Percentiles rank a stretch among this genome's conserved stretches.
phyloP scores from a whole-genome alignment of 1,140 invertebrate genomes.

The Schlechtendalia chinensis region DNA sequence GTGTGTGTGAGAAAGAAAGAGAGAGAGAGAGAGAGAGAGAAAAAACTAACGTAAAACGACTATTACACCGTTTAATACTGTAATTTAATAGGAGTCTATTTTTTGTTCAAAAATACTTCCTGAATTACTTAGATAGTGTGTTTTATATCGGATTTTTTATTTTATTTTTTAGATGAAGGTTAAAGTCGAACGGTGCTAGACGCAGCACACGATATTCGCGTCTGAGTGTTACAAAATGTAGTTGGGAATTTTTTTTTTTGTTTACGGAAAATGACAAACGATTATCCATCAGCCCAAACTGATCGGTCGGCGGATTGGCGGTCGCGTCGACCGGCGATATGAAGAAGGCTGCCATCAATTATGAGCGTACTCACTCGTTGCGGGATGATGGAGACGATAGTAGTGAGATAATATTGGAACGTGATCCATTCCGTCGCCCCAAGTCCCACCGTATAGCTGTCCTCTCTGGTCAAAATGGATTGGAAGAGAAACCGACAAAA shows the following conservation, averaged over 20 bases:
- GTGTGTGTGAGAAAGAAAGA: no score
- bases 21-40: background rate
- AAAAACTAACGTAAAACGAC: background rate
- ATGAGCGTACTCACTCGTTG: conserved; percentile 45
- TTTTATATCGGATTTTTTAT: background rate
- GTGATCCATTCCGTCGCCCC: conserved; percentile 33
- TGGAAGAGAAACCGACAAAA: conserved; percentile 43
- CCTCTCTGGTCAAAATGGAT: conserved; percentile 37
- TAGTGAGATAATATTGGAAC: conserved; percentile 40
- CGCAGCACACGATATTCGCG: background rate
- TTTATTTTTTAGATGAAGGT: conserved; percentile 36
- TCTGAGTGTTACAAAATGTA: conserved; percentile 26
- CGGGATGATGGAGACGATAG: conserved; percentile 32
- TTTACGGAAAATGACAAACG: conserved; percentile 41
- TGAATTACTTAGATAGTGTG: conserved; percentile 1
- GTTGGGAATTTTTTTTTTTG: background rate
- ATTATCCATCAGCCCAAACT: conserved; percentile 32
- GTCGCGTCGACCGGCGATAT: conserved; percentile 46
- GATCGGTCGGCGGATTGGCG: conserved; percentile 49
- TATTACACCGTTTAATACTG: background rate
- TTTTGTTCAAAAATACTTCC: conserved; percentile 1
- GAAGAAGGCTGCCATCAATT: conserved; percentile 42
- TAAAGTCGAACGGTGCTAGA: conserved; percentile 2
- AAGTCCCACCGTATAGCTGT: conserved; percentile 38
- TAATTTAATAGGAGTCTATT: conserved; percentile 18